Conservation (phyloP, 1,140 invertebrate genomes). For the Drosophila repleta region DNA sequence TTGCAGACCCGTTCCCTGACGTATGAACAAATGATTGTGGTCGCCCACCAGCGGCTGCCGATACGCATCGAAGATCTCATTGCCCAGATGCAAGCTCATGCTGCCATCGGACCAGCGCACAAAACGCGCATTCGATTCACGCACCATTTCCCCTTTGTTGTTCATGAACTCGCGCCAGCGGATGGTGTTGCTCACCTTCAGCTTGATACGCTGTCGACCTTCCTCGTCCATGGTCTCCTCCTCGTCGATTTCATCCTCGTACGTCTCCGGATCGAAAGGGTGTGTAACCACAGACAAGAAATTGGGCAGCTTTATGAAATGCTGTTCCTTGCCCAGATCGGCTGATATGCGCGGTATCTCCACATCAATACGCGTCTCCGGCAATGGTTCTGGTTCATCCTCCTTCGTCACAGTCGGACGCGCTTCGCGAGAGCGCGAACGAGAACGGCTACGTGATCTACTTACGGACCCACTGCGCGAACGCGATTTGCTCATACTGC, state of each 20-base stretch:
- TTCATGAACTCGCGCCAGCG: slow-evolving; percentile 96
- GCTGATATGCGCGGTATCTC: slow-evolving; percentile 98
- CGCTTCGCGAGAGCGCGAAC: slow-evolving; percentile 62
- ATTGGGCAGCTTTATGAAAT: slow-evolving; percentile 97
- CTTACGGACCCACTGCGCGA: slow-evolving; percentile 66
- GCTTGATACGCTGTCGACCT: slow-evolving; percentile 94
- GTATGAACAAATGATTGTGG: slow-evolving; percentile 97
- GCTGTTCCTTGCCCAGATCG: slow-evolving; percentile 95
- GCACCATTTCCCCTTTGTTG: slow-evolving; percentile 92
- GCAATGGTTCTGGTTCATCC: slow-evolving; percentile 90
- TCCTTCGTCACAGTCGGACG: slow-evolving; percentile 84
- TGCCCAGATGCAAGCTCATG: slow-evolving; percentile 98
- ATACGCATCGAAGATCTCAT: slow-evolving; percentile 99
- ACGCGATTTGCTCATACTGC: slow-evolving; percentile 51
- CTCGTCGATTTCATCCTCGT: slow-evolving; percentile 99
- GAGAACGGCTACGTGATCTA: slow-evolving; percentile 55
- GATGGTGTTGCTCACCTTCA: slow-evolving; percentile 99
- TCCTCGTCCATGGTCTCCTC: slow-evolving; percentile 99
- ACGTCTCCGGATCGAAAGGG: slow-evolving; percentile 97
- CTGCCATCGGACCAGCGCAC: slow-evolving; percentile 99
- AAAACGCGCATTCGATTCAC: slow-evolving; percentile 97
- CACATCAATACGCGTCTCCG: slow-evolving; percentile 97
- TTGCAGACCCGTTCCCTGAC: slow-evolving; percentile 98
- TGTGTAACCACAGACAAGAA: slow-evolving; percentile 96
- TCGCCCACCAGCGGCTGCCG: slow-evolving; percentile 95